A percentile compares a stretch with the other conserved stretches of the same genome.
Evolutionary conservation across 1,140 invertebrate species (phyloP).

Genomic region (Zaprionus nigranus): DNA sequence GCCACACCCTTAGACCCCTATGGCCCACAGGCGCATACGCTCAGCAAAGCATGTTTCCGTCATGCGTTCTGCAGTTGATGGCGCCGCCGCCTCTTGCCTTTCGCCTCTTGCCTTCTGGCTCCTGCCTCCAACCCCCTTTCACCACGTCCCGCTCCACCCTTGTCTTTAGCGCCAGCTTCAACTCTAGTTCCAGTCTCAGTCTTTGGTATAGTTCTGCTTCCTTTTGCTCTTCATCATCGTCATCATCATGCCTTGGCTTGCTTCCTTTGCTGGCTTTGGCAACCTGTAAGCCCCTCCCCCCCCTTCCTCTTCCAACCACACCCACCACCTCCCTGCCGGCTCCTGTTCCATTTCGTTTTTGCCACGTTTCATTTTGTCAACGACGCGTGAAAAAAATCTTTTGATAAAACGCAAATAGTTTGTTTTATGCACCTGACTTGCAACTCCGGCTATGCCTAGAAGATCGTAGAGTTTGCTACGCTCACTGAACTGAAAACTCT

Average conservation of each 20-base stretch:
- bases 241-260: slow-evolving; percentile 36
- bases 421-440: slow-evolving; percentile 43
- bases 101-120: not conserved
- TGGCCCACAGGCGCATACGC: slow-evolving; percentile 14
- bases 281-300: slow-evolving; percentile 19
- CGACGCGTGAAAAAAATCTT: slow-evolving; percentile 57
- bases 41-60: slow-evolving; percentile 45
- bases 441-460: slow-evolving; percentile 11
- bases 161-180: not conserved
- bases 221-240: slow-evolving; percentile 51
- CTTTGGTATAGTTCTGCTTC: slow-evolving; percentile 29
- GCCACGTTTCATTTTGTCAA: slow-evolving; percentile 46
- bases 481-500: not conserved
- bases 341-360: slow-evolving; percentile 34
- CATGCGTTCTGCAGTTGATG: slow-evolving; percentile 47
- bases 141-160: not conserved
- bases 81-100: slow-evolving; percentile 18
- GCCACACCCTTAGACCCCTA: not conserved
- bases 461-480: not conserved
- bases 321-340: not conserved
- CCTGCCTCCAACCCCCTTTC: not conserved
- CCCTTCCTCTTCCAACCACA: not conserved
- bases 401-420: slow-evolving; percentile 61
- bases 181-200: not conserved
- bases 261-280: slow-evolving; percentile 43